Base-by-base conservation (phyloP, 2,888 invertebrate species). In the Cryptocephalus moraei region DNA sequence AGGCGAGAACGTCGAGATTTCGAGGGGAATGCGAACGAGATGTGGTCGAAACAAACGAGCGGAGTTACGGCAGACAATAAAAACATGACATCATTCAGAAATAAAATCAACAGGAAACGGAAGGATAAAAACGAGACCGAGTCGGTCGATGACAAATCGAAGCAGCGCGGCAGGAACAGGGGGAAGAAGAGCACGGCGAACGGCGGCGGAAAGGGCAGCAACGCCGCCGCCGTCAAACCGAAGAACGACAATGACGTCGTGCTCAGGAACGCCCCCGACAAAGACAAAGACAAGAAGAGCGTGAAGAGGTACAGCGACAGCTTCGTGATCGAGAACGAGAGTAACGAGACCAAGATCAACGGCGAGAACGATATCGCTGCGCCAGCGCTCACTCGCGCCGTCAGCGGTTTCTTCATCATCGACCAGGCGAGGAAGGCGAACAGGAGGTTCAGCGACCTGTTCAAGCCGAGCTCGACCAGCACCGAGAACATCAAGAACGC, bases 1-100 rank as follows among this genome's bases (percentile, higher is more conserved):
- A 22, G 22, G 22, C 22, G 22, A 22, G 22, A 22, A 33, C 43
- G 12, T 11, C 14, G 31, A n/a, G n/a, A 41, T 36, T 14, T 42
- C 9, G 41, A 47, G 53, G 53, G 53, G 51, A 54, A 60, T 49
- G 53, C 42, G 49, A 43, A 49, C 49, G 55, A 48, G 50, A 70
- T 71, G 71, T 71, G 70, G 70, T 70, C 71, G 50, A 69, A 67
- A 54, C 67, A 67, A 56, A 62, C 65, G 65, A 67, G 67, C 59
- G 54, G 61, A 51, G 14, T 10, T 14, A 13, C 43, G 1, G 13
- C 12, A 8, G 36, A 62, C 56, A 64, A 63, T 51, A 64, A 55
- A 49, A 56, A 66, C 62, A 68, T 67, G 64, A 67, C 69, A 61
- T 66, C 68, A 65, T 66, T 68, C 55, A 66, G 65, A 60, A 69